Evolutionary conservation across 2,113 vertebrate species (phyloP).

Genomic region (Tautogolabrus adspersus): DNA sequence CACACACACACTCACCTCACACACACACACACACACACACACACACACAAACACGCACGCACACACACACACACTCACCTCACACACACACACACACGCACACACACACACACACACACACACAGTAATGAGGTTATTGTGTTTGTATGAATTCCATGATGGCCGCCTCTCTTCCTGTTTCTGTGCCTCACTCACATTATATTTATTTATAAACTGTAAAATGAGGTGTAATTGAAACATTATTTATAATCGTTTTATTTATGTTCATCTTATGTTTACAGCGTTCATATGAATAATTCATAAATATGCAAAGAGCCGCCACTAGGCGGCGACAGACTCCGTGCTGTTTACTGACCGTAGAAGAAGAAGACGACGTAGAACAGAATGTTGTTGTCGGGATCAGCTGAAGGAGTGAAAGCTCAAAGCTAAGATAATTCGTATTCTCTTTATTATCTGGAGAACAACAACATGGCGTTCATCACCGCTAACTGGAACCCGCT

Average conservation of each 20-base stretch:
- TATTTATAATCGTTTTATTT: no score
- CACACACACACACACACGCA: no score
- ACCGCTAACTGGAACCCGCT: constrained; percentile 79
- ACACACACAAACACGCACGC: no score
- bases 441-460: not conserved
- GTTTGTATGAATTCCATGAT: not conserved
- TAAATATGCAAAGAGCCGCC: not conserved
- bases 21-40: no score
- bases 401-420: constrained; percentile 22
- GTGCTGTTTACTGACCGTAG: not conserved
- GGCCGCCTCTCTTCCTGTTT: constrained; percentile 5
- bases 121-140: constrained; percentile 7
- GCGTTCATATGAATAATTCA: no score
- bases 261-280: no score
- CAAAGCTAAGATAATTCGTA: not conserved
- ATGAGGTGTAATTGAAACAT: no score
- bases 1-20: no score
- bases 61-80: no score
- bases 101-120: no score
- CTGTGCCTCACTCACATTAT: no score
- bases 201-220: no score
- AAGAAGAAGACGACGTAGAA: not conserved
- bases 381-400: not conserved
- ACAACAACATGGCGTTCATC: constrained; percentile 68
- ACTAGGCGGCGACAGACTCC: not conserved